Conservation (phyloP, 1,140 invertebrate genomes). For the Cotesia chilonis region DNA sequence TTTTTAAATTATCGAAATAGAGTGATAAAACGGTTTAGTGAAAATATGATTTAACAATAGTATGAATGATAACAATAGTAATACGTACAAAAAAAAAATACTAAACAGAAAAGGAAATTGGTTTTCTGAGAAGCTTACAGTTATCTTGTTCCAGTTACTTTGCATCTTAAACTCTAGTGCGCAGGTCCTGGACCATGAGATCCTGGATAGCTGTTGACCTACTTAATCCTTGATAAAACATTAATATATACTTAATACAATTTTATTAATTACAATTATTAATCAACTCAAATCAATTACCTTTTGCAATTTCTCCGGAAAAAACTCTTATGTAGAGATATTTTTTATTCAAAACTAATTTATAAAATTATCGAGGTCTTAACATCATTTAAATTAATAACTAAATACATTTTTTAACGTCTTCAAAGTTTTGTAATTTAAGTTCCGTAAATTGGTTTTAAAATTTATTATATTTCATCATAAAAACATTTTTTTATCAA, state of each 20-base stretch:
- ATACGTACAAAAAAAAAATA: not conserved
- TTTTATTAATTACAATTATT: not conserved
- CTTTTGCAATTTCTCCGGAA: too few relatives aligned
- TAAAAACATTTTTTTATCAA: too few relatives aligned
- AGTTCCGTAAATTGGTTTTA: too few relatives aligned
- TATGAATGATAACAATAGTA: not conserved
- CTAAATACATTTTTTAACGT: too few relatives aligned
- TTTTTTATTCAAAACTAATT: too few relatives aligned
- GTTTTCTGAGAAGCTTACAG: not conserved
- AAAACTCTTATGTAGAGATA: too few relatives aligned
- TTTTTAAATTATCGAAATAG: not conserved
- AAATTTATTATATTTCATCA: too few relatives aligned
- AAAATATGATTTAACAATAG: not conserved
- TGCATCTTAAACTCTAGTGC: conserved; percentile 1
- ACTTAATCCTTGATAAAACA: conserved; percentile 5
- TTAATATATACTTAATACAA: not conserved
- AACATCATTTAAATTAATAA: too few relatives aligned
- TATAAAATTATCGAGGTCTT: too few relatives aligned
- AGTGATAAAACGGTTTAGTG: not conserved
- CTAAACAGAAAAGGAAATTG: not conserved
- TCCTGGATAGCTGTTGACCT: conserved; percentile 28
- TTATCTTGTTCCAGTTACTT: conserved; percentile 1
- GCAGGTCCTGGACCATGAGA: conserved; percentile 15
- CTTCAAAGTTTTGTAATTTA: too few relatives aligned
- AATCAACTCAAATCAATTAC: too few relatives aligned